A percentile compares a stretch with the other conserved stretches of the same genome.
Evolutionary conservation across 2,888 invertebrate genomes (phyloP).

Genomic region (Xestia rhomboidea): DNA sequence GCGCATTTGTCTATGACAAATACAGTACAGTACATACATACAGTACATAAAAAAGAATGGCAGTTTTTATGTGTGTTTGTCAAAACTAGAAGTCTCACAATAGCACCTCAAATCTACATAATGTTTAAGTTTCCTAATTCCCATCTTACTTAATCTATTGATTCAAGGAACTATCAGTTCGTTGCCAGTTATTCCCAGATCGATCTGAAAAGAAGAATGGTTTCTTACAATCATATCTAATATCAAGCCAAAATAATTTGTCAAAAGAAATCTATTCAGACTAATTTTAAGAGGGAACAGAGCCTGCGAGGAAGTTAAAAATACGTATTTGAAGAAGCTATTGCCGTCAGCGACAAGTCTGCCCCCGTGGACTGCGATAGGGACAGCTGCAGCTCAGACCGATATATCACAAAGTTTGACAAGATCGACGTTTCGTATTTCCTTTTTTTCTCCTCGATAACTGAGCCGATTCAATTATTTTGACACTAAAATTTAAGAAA

Average conservation of each 20-base stretch:
- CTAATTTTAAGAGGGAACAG: neutral
- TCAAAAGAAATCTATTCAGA: neutral
- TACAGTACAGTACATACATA: too few species aligned
- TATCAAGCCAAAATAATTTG: neutral
- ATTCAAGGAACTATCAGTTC: slow-evolving; percentile 75
- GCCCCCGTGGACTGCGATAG: too few species aligned
- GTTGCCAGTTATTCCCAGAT: slow-evolving; percentile 68
- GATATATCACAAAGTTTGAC: too few species aligned
- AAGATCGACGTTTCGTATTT: too few species aligned
- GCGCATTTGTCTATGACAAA: too few species aligned
- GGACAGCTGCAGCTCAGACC: too few species aligned
- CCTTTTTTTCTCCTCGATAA: too few species aligned
- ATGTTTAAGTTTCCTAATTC: slow-evolving; percentile 21
- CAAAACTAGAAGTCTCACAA: slow-evolving; percentile 36
- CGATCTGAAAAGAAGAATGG: slow-evolving; percentile 72
- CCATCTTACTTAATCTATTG: slow-evolving; percentile 30
- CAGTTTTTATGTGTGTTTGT: neutral
- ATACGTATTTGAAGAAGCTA: too few species aligned
- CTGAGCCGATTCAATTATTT: too few species aligned
- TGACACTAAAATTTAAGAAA: too few species aligned
- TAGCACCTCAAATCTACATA: slow-evolving; percentile 43
- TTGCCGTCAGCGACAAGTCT: too few species aligned
- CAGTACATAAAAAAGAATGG: neutral
- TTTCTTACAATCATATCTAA: neutral
- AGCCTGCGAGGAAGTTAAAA: too few species aligned